Percentiles rank a stretch among this genome's conserved stretches.
phyloP scores from a whole-genome alignment of 2,888 invertebrate genomes.

The Lasioglossum vierecki region DNA sequence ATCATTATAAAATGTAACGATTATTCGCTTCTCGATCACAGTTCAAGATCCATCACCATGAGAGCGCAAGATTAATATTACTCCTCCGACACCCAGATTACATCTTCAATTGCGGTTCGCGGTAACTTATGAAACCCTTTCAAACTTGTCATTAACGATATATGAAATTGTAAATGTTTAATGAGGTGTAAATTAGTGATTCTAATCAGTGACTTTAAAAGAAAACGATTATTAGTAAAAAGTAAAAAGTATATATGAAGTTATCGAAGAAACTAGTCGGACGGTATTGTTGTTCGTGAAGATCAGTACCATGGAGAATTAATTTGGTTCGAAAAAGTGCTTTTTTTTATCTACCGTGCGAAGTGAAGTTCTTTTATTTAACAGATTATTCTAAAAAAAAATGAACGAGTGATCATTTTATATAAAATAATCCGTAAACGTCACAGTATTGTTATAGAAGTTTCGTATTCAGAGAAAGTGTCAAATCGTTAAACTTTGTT shows the following conservation, averaged over 20 bases:
- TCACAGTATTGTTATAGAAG: background rate
- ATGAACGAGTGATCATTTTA: background rate
- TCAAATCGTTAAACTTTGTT: too few species aligned
- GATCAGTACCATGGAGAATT: background rate
- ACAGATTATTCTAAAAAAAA: background rate
- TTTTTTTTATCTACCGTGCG: background rate
- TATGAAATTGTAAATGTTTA: background rate
- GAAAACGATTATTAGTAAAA: background rate
- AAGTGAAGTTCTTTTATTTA: background rate
- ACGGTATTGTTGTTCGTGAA: background rate
- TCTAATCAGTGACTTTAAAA: background rate
- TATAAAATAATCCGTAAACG: background rate
- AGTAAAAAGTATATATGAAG: background rate
- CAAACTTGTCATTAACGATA: background rate
- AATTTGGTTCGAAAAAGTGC: background rate
- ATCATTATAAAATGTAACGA: constrained; percentile 8
- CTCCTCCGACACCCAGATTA: background rate
- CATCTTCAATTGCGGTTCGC: background rate
- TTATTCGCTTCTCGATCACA: background rate
- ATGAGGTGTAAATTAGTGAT: background rate
- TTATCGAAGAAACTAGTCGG: background rate
- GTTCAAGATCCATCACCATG: background rate
- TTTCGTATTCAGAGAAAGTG: background rate
- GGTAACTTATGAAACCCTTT: background rate
- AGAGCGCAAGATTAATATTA: background rate